Percentiles rank a stretch among this genome's conserved stretches.
Conservation (phyloP, 1,140 invertebrate genomes). For the Octopus bimaculoides region DNA sequence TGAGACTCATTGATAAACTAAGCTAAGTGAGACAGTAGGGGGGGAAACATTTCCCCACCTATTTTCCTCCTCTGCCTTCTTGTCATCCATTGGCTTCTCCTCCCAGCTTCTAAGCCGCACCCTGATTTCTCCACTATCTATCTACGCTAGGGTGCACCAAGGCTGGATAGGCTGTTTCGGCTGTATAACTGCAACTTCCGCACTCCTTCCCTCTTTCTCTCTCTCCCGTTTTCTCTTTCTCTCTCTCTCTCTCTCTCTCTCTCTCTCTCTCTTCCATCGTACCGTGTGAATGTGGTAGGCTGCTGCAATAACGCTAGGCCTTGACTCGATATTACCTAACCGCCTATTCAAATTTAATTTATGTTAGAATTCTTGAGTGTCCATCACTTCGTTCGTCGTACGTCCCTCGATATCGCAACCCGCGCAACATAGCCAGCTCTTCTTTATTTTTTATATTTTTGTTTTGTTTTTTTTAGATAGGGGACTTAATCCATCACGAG, state of each 20-base stretch:
- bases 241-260: background rate
- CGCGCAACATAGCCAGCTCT: background rate
- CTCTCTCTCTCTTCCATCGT: background rate
- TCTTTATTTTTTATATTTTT: background rate
- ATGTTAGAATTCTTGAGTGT: background rate
- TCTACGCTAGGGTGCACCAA: slow-evolving; percentile 3
- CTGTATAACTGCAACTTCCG: too few relatives aligned
- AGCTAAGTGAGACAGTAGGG: too few relatives aligned
- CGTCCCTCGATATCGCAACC: background rate
- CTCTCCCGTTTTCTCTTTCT: background rate
- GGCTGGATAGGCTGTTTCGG: background rate
- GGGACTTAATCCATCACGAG: background rate
- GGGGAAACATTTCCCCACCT: background rate
- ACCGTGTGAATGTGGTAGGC: background rate
- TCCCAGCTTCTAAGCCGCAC: background rate
- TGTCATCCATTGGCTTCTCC: background rate
- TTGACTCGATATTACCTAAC: slow-evolving; percentile 8
- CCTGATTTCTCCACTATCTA: background rate
- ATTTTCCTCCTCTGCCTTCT: background rate
- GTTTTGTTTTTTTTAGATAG: background rate
- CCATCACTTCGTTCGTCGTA: background rate
- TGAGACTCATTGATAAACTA: too few relatives aligned
- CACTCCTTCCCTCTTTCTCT: too few relatives aligned
- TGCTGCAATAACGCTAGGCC: background rate
- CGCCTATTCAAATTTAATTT: slow-evolving; percentile 9